Base-by-base conservation (phyloP, 1,140 invertebrate genomes). In the Bombus superbus region DNA sequence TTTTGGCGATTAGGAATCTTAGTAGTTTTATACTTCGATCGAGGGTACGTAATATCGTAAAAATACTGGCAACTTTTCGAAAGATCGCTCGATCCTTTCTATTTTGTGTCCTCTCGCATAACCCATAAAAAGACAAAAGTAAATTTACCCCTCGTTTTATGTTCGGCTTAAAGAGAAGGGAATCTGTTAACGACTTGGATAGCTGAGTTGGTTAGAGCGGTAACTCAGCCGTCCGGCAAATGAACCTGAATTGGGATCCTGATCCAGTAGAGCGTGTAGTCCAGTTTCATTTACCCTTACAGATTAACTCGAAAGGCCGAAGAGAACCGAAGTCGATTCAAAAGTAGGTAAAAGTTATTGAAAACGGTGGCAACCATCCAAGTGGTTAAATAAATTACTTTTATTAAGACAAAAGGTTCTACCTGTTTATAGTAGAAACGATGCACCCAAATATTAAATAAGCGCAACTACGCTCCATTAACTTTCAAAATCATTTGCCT, bases 241-340 rank as follows among this genome's bases (percentile, higher is more conserved):
- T 77, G 75, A 77, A 77, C 75, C 25, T 57, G 75, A 77, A 77
- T 77, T 77, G 75, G 75, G 59, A 77, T 77, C 38, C 75, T n/a
- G 75, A 62, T 59, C 32, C 75, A 40, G 75, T 40, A 59, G 75
- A 77, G 53, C 53, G 75, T 62, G 38, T 22, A n/a, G 75, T 59
- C 53, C 75, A 77, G 53, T 59, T 77, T 57, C 35, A 77, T 77
- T 77, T 59, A 57, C 35, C 38, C 32, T 57, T 42, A 9, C 75
- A 59, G 75, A 77, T 77, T 59, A 77, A 77, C 53, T 59, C 38
- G 25, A n/a, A 47, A 75, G 74, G 9, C 22, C 25, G 13, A n/a
- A 9, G 53, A 40, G 53, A 40, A 62, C 22, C 32, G 35, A 10
- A 25, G 22, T 72, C 28, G 25, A 44, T 28, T n/a, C 28, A 40